A percentile compares a stretch with the other conserved stretches of the same genome.
Evolutionary conservation across 2,888 invertebrate species (phyloP).

Genomic region (Tortrix viridana): DNA sequence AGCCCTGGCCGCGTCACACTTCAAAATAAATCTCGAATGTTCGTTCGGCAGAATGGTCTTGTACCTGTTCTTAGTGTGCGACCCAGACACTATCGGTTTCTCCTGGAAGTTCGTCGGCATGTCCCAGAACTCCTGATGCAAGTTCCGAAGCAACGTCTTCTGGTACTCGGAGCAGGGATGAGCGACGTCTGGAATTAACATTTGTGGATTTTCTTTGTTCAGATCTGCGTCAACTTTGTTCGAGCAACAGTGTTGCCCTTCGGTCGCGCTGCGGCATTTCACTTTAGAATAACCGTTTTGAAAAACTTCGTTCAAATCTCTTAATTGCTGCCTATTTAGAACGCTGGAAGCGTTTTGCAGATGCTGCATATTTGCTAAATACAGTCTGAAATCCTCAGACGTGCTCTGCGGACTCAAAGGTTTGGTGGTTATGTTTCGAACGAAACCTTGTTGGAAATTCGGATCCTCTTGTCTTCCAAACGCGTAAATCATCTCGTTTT

Average conservation of each 20-base stretch:
- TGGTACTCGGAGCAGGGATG: conserved; percentile 85
- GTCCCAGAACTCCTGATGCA: conserved; percentile 96
- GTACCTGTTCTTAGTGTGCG: conserved; percentile 95
- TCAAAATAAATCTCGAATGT: conserved; percentile 91
- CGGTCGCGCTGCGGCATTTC: conserved; percentile 61
- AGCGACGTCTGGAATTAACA: conserved; percentile 65
- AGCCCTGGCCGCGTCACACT: conserved; percentile 70
- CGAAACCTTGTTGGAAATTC: conserved; percentile 65
- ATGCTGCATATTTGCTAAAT: conserved; percentile 89
- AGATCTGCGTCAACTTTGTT: conserved; percentile 62
- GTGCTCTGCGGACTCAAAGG: conserved; percentile 87
- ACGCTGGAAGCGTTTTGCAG: conserved; percentile 88
- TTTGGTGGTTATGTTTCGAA: conserved; percentile 85
- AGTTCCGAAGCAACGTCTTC: conserved; percentile 85
- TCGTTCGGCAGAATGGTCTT: conserved; percentile 95
- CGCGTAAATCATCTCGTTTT: conserved; percentile 80
- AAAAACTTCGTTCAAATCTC: conserved; percentile 84
- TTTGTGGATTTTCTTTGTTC: conserved; percentile 67
- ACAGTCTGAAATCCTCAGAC: conserved; percentile 88
- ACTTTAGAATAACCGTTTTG: conserved; percentile 81
- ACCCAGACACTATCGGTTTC: conserved; percentile 94
- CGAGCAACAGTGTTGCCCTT: conserved; percentile 67
- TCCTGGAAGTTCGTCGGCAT: conserved; percentile 96
- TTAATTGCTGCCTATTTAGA: conserved; percentile 84
- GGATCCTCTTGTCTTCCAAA: conserved; percentile 74